A percentile compares a stretch with the other conserved stretches of the same genome.
These are phyloP conservation scores for Amiota communis DNA, from an alignment of 2,888 invertebrate genomes.

Conservation along the genomic window DNA sequence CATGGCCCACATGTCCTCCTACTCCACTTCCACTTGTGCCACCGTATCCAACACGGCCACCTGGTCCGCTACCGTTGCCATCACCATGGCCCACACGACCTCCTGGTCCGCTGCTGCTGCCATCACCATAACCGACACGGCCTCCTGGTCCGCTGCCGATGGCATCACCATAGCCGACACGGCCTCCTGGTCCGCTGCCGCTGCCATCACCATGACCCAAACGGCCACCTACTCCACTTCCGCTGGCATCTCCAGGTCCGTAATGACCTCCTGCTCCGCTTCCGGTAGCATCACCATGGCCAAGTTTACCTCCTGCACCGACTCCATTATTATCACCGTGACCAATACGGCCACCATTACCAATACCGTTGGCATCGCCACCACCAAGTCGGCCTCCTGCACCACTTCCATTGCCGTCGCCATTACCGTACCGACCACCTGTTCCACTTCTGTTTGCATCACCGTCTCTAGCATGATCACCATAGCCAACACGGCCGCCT, in stretches of 20 bases:
- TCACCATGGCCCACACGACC: not conserved
- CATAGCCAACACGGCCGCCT: conserved; percentile 48
- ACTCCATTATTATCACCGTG: conserved; percentile 28
- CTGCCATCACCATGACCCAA: conserved; percentile 60
- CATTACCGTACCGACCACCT: not conserved
- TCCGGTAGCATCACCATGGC: conserved; percentile 55
- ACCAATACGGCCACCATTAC: not conserved
- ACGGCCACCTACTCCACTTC: conserved; percentile 52
- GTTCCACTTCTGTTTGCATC: not conserved
- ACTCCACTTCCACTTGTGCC: not conserved
- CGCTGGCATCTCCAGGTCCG: conserved; percentile 27
- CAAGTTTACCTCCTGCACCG: conserved; percentile 58
- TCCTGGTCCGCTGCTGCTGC: not conserved
- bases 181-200: conserved; percentile 41
- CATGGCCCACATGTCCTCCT: not conserved
- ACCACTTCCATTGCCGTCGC: conserved; percentile 32
- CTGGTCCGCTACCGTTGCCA: not conserved
- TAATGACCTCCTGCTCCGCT: conserved; percentile 28
- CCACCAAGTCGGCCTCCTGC: conserved; percentile 66
- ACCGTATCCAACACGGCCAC: not conserved
- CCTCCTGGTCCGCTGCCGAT: not conserved
- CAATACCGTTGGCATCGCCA: conserved; percentile 40
- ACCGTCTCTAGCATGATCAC: conserved; percentile 26
- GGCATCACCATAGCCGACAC: not conserved
- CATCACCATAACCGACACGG: not conserved